phyloP scores from a whole-genome alignment of 2,113 vertebrate species.

The Hucho hucho region DNA sequence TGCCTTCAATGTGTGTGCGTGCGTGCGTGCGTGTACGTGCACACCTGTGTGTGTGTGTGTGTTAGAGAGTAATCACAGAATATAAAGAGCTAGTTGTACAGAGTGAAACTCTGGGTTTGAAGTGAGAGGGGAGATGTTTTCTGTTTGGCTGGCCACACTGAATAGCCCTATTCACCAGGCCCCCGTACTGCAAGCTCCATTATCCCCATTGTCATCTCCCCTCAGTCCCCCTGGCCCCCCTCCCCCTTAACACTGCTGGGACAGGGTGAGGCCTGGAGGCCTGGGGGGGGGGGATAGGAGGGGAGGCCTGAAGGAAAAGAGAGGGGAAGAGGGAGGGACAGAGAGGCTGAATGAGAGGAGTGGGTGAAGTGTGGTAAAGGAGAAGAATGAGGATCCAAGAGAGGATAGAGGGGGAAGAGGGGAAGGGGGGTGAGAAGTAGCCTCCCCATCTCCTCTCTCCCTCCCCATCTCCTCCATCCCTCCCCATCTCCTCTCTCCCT shows the following conservation, averaged over 20 bases:
- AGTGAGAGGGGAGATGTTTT: constrained; percentile 80
- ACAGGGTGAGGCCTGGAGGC: constrained; percentile 8
- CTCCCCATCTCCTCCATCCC: too few species aligned
- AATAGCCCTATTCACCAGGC: constrained; percentile 74
- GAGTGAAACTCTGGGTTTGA: constrained; percentile 73
- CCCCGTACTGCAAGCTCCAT: constrained; percentile 56
- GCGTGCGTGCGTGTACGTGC: constrained; percentile 9
- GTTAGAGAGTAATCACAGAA: constrained; percentile 69
- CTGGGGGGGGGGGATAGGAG: constrained; percentile 5
- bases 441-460: too few species aligned
- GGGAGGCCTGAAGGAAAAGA: constrained; percentile 41
- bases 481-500: neutral
- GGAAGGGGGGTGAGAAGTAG: neutral
- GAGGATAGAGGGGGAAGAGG: neutral
- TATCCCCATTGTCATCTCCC: constrained; percentile 70
- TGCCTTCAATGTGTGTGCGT: constrained; percentile 1
- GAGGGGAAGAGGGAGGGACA: constrained; percentile 9
- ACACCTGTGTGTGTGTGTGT: constrained; percentile 41
- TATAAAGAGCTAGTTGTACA: constrained; percentile 75
- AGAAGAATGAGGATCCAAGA: constrained; percentile 12
- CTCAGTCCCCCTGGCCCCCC: constrained; percentile 42
- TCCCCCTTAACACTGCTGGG: constrained; percentile 34
- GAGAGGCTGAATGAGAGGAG: constrained; percentile 33
- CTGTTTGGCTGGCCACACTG: constrained; percentile 78
- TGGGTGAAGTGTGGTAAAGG: constrained; percentile 19